Evolutionary conservation across 2,797 vertebrate species (phyloP).

Genomic region (Nasua narica): DNA sequence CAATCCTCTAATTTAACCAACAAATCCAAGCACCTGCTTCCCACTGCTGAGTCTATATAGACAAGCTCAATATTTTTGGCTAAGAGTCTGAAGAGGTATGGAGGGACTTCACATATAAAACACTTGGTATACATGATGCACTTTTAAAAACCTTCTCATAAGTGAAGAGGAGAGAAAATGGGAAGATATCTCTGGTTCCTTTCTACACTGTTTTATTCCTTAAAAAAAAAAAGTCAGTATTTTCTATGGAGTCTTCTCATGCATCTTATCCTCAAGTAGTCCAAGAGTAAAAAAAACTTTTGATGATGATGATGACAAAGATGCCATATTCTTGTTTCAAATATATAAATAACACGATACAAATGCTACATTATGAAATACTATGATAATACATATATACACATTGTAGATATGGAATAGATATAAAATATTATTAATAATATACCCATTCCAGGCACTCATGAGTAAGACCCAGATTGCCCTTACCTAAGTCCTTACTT

Average conservation of each 20-base stretch:
- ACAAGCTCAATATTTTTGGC: neutral
- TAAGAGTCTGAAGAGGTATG: neutral
- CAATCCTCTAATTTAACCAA: neutral
- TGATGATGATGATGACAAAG: neutral
- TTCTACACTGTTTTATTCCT: neutral
- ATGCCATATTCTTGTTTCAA: neutral
- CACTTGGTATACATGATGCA: neutral
- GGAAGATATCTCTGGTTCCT: neutral
- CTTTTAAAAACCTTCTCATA: neutral
- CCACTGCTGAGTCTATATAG: neutral
- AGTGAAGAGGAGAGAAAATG: neutral
- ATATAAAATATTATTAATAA: neutral
- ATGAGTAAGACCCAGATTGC: neutral
- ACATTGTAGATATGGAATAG: neutral
- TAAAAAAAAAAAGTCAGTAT: neutral
- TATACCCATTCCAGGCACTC: neutral
- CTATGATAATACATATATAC: neutral
- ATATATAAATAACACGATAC: neutral
- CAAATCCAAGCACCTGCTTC: neutral
- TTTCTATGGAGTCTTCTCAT: neutral
- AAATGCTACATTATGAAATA: constrained; percentile 13
- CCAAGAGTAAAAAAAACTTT: neutral
- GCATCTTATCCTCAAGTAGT: neutral
- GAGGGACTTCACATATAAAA: neutral
- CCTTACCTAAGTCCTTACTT: neutral